Evolutionary conservation across 2,113 vertebrate species (phyloP), one percentile per base, ranked within the genome.

Genomic region (Pseudopodoces humilis): DNA sequence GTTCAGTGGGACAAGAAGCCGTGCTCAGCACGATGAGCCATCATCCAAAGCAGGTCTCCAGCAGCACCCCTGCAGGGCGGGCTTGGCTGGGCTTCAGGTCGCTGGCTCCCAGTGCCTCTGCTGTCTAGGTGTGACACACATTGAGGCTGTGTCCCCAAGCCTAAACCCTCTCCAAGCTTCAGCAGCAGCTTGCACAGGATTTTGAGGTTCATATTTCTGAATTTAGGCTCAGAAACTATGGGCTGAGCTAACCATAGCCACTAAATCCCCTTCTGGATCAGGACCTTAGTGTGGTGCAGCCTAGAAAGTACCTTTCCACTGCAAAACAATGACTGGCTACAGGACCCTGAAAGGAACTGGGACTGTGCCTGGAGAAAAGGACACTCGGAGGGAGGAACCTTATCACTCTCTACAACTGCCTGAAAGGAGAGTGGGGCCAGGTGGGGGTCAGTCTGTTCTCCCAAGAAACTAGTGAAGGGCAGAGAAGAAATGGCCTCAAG

Each of bases 1-100:
- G 0, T 39, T 28, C 41, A 47, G 20, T 15, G 46, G 41, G 35
- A 53, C 24, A 44, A 58, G 52, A 27, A 68, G 24, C 55, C 47
- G 18, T 3, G 7, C 33, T 86, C 17, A 27, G 63, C 62, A 53
- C 0, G 0, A 28, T 12, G 16, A 71, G 24, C n/a, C 7, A 4
- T 24, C 25, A 55, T 23, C 20, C 33, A n/a, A 23, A 89, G 39
- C 20, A 68, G 43, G 16, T 63, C 28, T 50, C 31, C 59, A 65
- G 44, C 35, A 50, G 50, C 76, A 43, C 3, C 43, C 10, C 31
- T 44, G 21, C 25, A n/a, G 35, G 20, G 35, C 10, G 15, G 53
- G 11, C n/a, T 81, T 56, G 46, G 35, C 44, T 77, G 82, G 44
- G 33, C 46, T 74, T 30, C 41, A 70, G 41, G 28, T 64, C 1